Percentiles rank a stretch among this genome's conserved stretches.
Evolutionary conservation across 2,888 invertebrate genomes (phyloP).

Genomic region (Chrysopilus asiliformis): DNA sequence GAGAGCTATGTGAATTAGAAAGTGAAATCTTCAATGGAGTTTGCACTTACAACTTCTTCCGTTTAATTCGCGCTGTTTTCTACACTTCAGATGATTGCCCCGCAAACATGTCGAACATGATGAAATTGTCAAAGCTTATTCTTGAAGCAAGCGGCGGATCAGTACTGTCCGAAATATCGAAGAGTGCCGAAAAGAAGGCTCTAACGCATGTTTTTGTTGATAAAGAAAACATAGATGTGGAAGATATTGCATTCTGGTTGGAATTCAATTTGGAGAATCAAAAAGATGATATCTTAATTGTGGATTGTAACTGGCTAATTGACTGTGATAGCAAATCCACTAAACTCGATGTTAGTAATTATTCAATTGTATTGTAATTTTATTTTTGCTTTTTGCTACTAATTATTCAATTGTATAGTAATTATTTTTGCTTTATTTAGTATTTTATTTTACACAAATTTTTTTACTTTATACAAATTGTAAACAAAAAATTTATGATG

Average conservation of each 20-base stretch:
- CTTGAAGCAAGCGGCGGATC: conserved; percentile 28
- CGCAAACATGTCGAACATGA: conserved; percentile 9
- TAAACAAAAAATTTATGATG: too few relatives aligned
- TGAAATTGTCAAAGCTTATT: conserved; percentile 16
- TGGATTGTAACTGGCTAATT: conserved; percentile 22
- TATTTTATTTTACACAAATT: too few relatives aligned
- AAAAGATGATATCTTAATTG: conserved; percentile 16
- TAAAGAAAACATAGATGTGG: conserved; percentile 12
- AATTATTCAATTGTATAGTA: too few relatives aligned
- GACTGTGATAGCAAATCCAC: conserved; percentile 20
- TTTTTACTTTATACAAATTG: too few relatives aligned
- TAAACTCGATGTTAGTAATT: too few relatives aligned
- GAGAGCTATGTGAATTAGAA: conserved; percentile 18
- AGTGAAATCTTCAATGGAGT: conserved; percentile 14
- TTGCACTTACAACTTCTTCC: conserved; percentile 22
- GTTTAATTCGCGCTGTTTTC: conserved; percentile 20
- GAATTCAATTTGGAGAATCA: conserved; percentile 13
- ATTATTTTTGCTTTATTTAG: too few relatives aligned
- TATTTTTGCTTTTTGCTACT: too few relatives aligned
- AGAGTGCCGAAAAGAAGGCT: conserved; percentile 2
- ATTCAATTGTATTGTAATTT: too few relatives aligned
- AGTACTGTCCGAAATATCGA: conserved; percentile 3
- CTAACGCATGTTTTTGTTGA: conserved; percentile 19
- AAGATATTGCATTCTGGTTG: conserved; percentile 16
- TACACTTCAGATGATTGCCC: conserved; percentile 16